phyloP scores from a whole-genome alignment of 2,113 vertebrate species.

The Numenius arquata region DNA sequence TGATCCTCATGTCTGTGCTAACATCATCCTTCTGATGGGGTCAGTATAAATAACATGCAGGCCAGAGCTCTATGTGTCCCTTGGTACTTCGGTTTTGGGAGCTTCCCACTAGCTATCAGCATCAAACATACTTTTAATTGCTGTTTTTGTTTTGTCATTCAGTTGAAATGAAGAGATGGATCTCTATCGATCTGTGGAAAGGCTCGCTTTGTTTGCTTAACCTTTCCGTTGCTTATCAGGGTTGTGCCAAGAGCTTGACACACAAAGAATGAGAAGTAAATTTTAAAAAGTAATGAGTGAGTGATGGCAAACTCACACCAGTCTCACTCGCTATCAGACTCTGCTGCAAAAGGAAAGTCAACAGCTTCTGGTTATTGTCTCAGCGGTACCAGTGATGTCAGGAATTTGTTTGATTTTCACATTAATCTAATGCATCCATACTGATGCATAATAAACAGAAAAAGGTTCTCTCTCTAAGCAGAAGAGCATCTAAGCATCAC shows the following conservation, averaged over 20 bases:
- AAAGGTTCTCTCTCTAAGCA: neutral
- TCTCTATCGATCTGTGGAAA: slow-evolving; percentile 12
- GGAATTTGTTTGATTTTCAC: slow-evolving; percentile 6
- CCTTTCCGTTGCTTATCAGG: neutral
- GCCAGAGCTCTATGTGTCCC: neutral
- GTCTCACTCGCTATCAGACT: neutral
- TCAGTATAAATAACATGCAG: neutral
- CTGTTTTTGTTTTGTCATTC: slow-evolving; percentile 24
- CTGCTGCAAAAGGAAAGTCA: neutral
- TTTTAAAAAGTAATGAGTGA: neutral
- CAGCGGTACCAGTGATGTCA: neutral
- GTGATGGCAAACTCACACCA: neutral
- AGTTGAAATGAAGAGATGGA: slow-evolving; percentile 2
- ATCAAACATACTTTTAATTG: slow-evolving; percentile 17
- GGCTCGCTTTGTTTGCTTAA: neutral
- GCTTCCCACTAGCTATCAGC: neutral
- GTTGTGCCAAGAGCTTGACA: neutral
- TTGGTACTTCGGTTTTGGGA: neutral
- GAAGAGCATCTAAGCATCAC: neutral
- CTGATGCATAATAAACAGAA: neutral
- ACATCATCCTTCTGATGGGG: neutral
- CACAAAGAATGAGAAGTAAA: neutral
- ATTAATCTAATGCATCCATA: neutral
- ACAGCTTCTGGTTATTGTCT: slow-evolving; percentile 6
- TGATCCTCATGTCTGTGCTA: neutral